Conservation (phyloP, 2,113 vertebrate species). For the Onychostruthus taczanowskii region DNA sequence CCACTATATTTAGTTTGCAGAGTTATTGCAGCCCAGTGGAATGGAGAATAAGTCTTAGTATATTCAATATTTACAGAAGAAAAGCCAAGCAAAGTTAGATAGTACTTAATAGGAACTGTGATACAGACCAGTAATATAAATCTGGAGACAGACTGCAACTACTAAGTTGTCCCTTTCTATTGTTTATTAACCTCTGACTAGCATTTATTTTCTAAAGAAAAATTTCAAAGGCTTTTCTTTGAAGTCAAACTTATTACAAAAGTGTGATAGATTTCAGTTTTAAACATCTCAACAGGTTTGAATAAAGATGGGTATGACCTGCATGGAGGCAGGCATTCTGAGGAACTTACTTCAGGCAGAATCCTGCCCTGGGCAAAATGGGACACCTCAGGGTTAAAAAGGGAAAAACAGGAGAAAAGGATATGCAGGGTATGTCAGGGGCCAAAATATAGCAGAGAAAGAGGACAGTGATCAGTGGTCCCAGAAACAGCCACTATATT, state of each 20-base stretch:
- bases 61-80: not conserved
- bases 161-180: not conserved
- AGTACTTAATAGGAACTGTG: not conserved
- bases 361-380: fast-evolving
- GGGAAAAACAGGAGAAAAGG: not conserved
- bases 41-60: not conserved
- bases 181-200: not conserved
- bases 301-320: not conserved
- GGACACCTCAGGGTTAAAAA: not conserved
- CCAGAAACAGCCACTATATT: not conserved
- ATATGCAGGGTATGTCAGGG: too few relatives aligned
- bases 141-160: not conserved
- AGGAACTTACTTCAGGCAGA: not conserved
- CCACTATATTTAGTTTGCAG: not conserved
- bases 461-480: not conserved
- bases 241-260: not conserved
- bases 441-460: not conserved
- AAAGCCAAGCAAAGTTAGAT: not conserved
- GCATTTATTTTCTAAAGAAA: not conserved
- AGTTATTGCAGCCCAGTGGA: not conserved
- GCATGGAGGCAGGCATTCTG: not conserved
- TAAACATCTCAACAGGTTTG: not conserved
- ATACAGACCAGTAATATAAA: not conserved
- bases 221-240: not conserved
- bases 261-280: not conserved